Evolutionary conservation across 2,888 invertebrate species (phyloP), one percentile per base, ranked within the genome.

Genomic region (Diabrotica balteata): DNA sequence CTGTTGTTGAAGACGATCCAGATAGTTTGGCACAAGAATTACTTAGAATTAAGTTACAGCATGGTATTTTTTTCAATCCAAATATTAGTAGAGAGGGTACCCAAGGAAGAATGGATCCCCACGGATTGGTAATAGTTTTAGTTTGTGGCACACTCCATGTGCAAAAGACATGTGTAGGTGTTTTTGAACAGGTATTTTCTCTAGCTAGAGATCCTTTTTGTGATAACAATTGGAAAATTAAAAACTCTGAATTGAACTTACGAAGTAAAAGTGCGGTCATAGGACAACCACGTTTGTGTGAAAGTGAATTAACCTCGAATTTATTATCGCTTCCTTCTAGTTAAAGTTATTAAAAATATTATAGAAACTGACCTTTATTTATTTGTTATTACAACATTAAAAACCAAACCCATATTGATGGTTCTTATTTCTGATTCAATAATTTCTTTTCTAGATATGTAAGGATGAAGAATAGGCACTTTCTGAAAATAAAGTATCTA

Each of bases 211-310:
- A 91, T 80, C 90, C 90, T 0, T 85, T 83, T 59, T 81, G 84
- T 44, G 84, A 86, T n/a, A 89, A 90, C 77, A 90, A 89, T 77
- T 91, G 90, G 89, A 90, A 90, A 81, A 87, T 91, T 32, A 90
- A 90, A 79, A 86, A 84, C n/a, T 85, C 86, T 8, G 84, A 87
- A 73, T 77, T 88, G 32, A 77, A 84, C 68, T 79, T 88, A 51
- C 81, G 82, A 57, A 86, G 85, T 73, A 77, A 79, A 71, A 74
- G 62, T 66, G 75, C 73, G 46, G 75, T 79, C 11, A 66, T 72
- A 22, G 71, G 69, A 42, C 70, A 73, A 10, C 81, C 82, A 11
- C 75, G 72, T 58, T 71, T 82, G 57, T 71, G 76, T 71, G 78
- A 80, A 67, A 76, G 74, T 74, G 76, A 76, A 59, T 68, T 78